Evolutionary conservation across 2,113 vertebrate species (phyloP).

Genomic region (Oreotrochilus melanogaster): DNA sequence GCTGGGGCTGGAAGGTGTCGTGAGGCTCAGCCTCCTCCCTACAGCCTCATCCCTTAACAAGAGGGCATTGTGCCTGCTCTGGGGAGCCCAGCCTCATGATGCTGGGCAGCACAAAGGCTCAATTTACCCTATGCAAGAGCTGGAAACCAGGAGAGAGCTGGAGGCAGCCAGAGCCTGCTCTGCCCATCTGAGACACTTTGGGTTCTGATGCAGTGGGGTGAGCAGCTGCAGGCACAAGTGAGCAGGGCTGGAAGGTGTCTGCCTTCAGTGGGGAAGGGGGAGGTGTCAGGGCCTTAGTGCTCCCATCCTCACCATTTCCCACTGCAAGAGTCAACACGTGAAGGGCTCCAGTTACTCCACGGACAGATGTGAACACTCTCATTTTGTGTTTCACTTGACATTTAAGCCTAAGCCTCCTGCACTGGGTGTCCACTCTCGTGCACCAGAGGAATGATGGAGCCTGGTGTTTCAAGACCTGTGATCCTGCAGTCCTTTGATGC

Average conservation of each 20-base stretch:
- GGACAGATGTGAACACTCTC: background rate
- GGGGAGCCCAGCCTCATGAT: background rate
- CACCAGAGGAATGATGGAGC: background rate
- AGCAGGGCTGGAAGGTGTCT: background rate
- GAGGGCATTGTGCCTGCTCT: background rate
- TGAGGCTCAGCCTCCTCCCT: background rate
- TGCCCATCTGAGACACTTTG: background rate
- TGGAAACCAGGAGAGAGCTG: background rate
- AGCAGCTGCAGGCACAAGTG: background rate
- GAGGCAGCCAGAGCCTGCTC: background rate
- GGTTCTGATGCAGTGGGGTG: background rate
- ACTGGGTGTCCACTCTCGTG: background rate
- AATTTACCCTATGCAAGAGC: constrained; percentile 12
- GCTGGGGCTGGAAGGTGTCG: constrained; percentile 2
- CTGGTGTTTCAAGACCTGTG: background rate
- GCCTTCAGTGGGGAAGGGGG: background rate
- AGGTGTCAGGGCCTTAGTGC: background rate
- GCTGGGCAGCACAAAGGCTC: constrained; percentile 32
- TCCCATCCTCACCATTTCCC: background rate
- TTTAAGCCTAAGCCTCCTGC: background rate
- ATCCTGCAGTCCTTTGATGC: background rate
- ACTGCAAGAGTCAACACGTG: background rate
- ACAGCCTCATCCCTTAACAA: constrained; percentile 1
- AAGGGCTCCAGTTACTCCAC: background rate
- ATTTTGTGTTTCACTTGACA: background rate